Conservation (phyloP, 2,888 invertebrate genomes). For the Meandrusa payeni region DNA sequence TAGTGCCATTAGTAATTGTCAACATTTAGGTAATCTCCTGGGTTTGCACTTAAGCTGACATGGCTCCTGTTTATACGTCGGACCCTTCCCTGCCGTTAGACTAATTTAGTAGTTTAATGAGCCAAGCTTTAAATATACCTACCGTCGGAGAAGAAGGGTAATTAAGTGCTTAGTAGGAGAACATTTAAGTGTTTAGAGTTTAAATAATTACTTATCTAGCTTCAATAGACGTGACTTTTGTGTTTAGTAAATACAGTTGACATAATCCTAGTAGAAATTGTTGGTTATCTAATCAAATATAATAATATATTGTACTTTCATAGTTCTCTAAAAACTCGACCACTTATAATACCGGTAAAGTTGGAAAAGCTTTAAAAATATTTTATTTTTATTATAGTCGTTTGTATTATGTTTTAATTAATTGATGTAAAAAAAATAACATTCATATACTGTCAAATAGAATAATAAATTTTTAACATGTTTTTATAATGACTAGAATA, state of each 20-base stretch:
- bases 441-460: too few species aligned
- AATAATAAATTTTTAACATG: too few species aligned
- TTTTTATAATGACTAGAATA: too few species aligned
- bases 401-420: too few species aligned
- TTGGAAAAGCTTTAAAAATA: too few species aligned
- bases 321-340: too few species aligned
- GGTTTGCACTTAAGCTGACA: slow-evolving; percentile 19
- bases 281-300: too few species aligned
- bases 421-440: too few species aligned
- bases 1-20: slow-evolving; percentile 16
- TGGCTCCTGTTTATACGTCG: slow-evolving; percentile 9
- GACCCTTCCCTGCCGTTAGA: slow-evolving; percentile 18
- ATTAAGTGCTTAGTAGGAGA: slow-evolving; percentile 22
- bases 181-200: slow-evolving; percentile 16
- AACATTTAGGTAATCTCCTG: slow-evolving; percentile 17
- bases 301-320: too few species aligned
- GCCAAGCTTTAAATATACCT: slow-evolving; percentile 18
- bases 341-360: too few species aligned
- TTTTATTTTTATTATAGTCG: too few species aligned
- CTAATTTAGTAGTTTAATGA: slow-evolving; percentile 26
- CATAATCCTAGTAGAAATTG: too few species aligned
- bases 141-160: slow-evolving; percentile 18
- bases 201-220: slow-evolving; percentile 15
- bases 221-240: neutral
- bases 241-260: neutral